Conservation (phyloP, 2,113 vertebrate genomes). For the Propithecus coquereli region DNA sequence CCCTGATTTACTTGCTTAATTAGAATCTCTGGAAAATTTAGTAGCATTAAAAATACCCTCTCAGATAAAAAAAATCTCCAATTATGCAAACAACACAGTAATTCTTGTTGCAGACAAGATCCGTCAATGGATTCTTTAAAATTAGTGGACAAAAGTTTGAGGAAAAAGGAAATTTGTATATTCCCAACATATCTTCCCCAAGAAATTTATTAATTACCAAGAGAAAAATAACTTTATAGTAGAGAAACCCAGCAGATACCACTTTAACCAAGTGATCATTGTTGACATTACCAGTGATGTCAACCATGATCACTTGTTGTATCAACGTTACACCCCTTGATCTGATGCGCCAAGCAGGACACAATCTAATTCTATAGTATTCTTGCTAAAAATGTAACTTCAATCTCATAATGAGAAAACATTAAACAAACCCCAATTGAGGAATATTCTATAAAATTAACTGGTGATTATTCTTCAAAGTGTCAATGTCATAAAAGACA, state of each 20-base stretch:
- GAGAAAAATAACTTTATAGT: not conserved
- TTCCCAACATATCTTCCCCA: not conserved
- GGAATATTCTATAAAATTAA: not conserved
- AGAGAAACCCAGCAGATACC: not conserved
- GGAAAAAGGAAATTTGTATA: not conserved
- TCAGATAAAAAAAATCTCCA: not conserved
- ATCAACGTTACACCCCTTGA: not conserved
- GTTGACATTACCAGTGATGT: not conserved
- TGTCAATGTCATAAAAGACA: constrained; percentile 9
- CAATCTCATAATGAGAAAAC: not conserved
- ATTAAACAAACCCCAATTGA: not conserved
- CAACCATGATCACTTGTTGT: no score
- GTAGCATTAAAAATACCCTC: not conserved
- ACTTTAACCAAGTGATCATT: not conserved
- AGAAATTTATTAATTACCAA: constrained; percentile 12
- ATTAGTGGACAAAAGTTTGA: not conserved
- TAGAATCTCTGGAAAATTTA: constrained; percentile 27
- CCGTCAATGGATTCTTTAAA: not conserved
- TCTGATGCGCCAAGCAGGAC: not conserved
- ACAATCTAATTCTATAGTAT: not conserved
- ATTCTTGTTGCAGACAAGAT: not conserved
- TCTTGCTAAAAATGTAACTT: not conserved
- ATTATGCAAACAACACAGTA: not conserved
- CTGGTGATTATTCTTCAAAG: not conserved
- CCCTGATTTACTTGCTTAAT: not conserved